Conservation (phyloP, 1,140 invertebrate genomes). For the Homarus americanus region DNA sequence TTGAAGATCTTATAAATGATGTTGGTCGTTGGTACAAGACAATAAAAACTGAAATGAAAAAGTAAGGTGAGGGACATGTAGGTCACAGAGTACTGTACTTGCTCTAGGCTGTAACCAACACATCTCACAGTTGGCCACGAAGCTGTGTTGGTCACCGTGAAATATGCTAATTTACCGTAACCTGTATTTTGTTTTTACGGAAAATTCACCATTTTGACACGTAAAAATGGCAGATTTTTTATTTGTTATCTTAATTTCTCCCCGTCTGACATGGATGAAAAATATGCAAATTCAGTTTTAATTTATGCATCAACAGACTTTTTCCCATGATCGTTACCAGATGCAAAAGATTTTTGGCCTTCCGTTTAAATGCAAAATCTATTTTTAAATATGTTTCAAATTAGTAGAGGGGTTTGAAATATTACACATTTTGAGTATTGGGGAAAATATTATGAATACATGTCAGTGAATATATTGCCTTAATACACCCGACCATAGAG, state of each 20-base stretch:
- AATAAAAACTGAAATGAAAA: too few species aligned
- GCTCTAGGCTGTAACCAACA: too few species aligned
- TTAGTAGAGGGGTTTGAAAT: neutral
- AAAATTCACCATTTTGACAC: neutral
- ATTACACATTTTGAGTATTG: neutral
- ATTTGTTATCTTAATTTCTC: neutral
- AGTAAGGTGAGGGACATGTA: too few species aligned
- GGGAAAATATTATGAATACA: neutral
- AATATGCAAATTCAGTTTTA: slow-evolving; percentile 6
- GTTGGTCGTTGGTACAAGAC: too few species aligned
- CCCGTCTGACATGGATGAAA: neutral
- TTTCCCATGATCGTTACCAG: neutral
- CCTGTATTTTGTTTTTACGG: too few species aligned
- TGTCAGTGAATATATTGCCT: too few species aligned
- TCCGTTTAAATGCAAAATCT: neutral
- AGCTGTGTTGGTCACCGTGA: too few species aligned
- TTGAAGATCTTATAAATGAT: too few species aligned
- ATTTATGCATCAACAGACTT: neutral
- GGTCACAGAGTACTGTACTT: too few species aligned
- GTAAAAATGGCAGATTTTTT: neutral
- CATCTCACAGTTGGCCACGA: too few species aligned
- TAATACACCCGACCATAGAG: too few species aligned
- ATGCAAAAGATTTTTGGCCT: neutral
- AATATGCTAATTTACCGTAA: too few species aligned
- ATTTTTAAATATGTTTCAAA: neutral